Percentiles rank a stretch among this genome's conserved stretches.
Evolutionary conservation across 2,888 invertebrate genomes (phyloP).

Genomic region (Octonoba sinensis): DNA sequence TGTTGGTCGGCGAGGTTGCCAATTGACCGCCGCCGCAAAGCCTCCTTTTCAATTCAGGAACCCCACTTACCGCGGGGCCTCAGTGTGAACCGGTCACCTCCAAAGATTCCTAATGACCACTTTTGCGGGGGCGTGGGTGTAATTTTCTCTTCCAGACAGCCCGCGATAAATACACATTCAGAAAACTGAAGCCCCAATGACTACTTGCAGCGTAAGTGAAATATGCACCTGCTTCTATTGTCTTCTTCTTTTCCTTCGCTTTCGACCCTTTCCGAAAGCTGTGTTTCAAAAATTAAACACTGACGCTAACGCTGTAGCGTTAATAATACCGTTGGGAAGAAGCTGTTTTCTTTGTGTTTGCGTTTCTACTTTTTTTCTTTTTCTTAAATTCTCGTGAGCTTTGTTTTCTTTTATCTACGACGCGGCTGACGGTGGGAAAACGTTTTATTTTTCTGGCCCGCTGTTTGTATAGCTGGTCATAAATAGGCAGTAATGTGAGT

Average conservation of each 20-base stretch:
- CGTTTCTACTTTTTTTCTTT: neutral
- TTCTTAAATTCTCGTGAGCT: neutral
- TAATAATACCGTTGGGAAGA: neutral
- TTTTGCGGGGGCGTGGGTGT: constrained; percentile 17
- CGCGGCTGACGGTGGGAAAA: too few relatives aligned
- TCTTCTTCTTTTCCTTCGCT: neutral
- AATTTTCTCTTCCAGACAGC: constrained; percentile 11
- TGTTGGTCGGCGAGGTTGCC: too few relatives aligned
- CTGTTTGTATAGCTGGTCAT: too few relatives aligned
- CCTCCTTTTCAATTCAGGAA: neutral
- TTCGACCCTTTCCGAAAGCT: neutral
- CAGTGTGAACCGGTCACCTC: neutral
- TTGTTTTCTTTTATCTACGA: too few relatives aligned
- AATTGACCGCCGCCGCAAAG: neutral
- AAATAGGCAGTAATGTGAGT: too few relatives aligned
- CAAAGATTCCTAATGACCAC: constrained; percentile 7
- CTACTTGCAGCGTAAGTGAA: constrained; percentile 3
- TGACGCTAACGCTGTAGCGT: neutral
- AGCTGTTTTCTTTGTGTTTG: neutral
- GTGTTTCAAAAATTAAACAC: constrained; percentile 5
- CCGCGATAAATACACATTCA: constrained; percentile 17
- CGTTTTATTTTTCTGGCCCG: too few relatives aligned
- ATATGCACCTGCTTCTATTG: neutral
- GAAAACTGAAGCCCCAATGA: constrained; percentile 1
- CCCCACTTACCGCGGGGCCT: constrained; percentile 1